These are phyloP conservation scores for Mionectes olivaceus DNA, from an alignment of 2,797 vertebrate genomes.

Conservation along the genomic window DNA sequence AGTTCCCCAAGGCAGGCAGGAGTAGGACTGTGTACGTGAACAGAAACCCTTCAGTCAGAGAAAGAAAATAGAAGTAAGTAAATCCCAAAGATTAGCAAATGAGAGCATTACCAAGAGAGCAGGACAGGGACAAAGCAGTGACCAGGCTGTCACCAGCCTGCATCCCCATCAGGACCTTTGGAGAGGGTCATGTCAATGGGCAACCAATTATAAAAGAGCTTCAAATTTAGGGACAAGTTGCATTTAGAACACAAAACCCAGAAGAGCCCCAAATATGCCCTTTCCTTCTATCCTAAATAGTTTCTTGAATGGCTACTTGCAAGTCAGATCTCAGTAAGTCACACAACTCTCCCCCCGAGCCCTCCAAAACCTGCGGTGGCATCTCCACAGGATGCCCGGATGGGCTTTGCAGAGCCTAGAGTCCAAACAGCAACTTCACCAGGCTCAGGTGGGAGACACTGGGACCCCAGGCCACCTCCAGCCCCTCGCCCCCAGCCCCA, in stretches of 20 bases:
- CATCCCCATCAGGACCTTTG: neutral
- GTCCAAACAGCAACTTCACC: neutral
- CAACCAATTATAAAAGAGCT: neutral
- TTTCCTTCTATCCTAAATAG: neutral
- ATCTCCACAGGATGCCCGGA: neutral
- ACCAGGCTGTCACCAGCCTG: neutral
- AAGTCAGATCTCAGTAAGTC: neutral
- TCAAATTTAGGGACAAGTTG: neutral
- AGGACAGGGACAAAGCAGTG: neutral
- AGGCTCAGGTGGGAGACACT: neutral
- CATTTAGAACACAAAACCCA: neutral
- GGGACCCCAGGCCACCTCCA: neutral
- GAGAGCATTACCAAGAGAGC: neutral
- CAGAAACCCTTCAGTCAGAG: neutral
- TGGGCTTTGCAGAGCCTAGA: neutral
- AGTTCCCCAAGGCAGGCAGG: neutral
- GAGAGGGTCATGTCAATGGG: no score
- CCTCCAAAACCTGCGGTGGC: fast-evolving
- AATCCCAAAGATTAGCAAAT: neutral
- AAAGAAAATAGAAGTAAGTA: neutral
- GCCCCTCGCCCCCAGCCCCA: fast-evolving
- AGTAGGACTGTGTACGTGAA: fast-evolving
- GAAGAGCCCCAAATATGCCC: neutral
- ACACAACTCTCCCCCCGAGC: neutral
- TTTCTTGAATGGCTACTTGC: neutral